Percentiles rank a stretch among this genome's conserved stretches.
Conservation (phyloP, 2,888 invertebrate species). For the Leptinotarsa peninsularis region DNA sequence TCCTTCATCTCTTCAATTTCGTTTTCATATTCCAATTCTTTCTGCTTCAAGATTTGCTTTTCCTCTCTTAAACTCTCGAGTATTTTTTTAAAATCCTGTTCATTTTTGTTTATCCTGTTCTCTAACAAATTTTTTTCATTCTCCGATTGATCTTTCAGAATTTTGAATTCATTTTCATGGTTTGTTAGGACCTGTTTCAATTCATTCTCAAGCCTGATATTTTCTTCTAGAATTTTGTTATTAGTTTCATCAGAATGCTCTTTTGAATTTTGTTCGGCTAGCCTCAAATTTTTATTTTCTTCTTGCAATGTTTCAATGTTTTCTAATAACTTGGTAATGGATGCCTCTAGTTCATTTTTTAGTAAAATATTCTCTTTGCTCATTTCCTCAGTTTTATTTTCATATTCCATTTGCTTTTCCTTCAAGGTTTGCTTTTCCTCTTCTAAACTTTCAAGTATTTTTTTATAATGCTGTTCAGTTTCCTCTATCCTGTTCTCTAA, state of each 20-base stretch:
- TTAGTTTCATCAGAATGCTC: background rate
- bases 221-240: conserved; percentile 6
- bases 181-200: conserved; percentile 25
- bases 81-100: background rate
- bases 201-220: conserved; percentile 34
- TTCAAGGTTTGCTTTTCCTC: conserved; percentile 18
- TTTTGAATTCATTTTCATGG: conserved; percentile 38
- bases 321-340: conserved; percentile 24
- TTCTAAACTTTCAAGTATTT: conserved; percentile 26
- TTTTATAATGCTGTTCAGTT: conserved; percentile 11
- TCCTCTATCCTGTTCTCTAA: conserved; percentile 22
- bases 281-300: conserved; percentile 18
- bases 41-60: conserved; percentile 11
- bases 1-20: background rate
- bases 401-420: background rate
- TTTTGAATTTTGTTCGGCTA: conserved; percentile 3
- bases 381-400: background rate
- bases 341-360: conserved; percentile 1
- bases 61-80: conserved; percentile 28
- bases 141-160: conserved; percentile 24
- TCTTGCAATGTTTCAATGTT: conserved; percentile 11
- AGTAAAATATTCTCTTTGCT: background rate
- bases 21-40: background rate
- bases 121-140: conserved; percentile 8
- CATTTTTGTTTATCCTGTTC: no score